Evolutionary conservation across 2,797 vertebrate species (phyloP).

Genomic region (Lagodon rhomboides): DNA sequence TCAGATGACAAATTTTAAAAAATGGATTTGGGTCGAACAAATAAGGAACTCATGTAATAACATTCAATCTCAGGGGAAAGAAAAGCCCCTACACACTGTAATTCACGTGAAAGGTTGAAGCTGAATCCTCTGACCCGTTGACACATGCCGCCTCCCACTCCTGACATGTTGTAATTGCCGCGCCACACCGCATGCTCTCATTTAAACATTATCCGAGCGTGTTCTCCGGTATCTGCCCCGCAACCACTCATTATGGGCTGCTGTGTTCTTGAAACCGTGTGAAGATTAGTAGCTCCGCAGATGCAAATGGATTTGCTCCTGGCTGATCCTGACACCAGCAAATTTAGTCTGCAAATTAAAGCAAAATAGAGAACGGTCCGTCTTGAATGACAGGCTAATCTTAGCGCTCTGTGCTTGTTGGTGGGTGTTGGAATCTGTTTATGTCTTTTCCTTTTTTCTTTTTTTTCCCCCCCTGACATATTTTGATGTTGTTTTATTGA

Average conservation of each 20-base stretch:
- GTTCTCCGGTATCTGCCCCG: slow-evolving; percentile 30
- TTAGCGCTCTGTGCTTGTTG: slow-evolving; percentile 12
- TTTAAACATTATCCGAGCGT: slow-evolving; percentile 23
- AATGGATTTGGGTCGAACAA: slow-evolving; percentile 22
- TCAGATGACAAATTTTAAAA: background rate
- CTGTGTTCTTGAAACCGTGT: slow-evolving; percentile 24
- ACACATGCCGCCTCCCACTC: background rate
- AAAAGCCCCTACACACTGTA: background rate
- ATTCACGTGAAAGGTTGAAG: background rate
- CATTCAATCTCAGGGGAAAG: background rate
- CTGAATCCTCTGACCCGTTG: slow-evolving; percentile 20
- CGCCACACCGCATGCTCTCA: slow-evolving; percentile 27
- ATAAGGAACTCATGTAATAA: background rate
- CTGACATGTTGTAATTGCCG: slow-evolving; percentile 31
- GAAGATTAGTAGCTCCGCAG: slow-evolving; percentile 51
- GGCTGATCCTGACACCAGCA: slow-evolving; percentile 42
- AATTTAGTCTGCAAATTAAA: slow-evolving; percentile 39
- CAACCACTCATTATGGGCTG: slow-evolving; percentile 53
- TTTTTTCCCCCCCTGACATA: background rate
- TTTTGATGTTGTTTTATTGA: slow-evolving; percentile 18
- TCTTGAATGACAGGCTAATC: slow-evolving; percentile 38
- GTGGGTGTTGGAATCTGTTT: slow-evolving; percentile 2
- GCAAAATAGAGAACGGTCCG: slow-evolving; percentile 8
- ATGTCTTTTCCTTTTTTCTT: background rate
- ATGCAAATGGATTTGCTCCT: slow-evolving; percentile 42